Percentiles rank a stretch among this genome's conserved stretches.
These are phyloP conservation scores for Alcis repandata DNA, from an alignment of 2,888 invertebrate species.

Conservation along the genomic window DNA sequence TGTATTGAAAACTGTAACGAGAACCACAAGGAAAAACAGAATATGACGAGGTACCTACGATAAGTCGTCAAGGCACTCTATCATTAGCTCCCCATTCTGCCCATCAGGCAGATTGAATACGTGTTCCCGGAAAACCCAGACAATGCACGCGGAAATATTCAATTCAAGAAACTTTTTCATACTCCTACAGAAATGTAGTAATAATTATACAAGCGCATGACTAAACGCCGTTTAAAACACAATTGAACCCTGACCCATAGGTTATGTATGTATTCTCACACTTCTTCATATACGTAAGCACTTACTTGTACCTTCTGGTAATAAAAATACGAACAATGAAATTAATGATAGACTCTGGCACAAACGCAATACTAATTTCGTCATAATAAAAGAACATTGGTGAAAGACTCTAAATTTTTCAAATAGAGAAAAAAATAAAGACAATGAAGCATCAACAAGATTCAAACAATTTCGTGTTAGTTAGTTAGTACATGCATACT, in stretches of 20 bases:
- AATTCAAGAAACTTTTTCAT: slow-evolving; percentile 47
- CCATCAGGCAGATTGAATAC: slow-evolving; percentile 6
- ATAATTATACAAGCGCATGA: slow-evolving; percentile 33
- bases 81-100: not conserved
- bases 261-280: slow-evolving; percentile 46
- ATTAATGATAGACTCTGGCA: no score
- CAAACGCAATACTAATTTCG: no score
- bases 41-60: not conserved
- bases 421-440: no score
- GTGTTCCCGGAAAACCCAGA: slow-evolving; percentile 41
- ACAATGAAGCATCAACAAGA: no score
- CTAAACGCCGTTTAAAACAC: slow-evolving; percentile 27
- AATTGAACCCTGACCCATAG: slow-evolving; percentile 35
- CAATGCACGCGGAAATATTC: slow-evolving; percentile 54
- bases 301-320: not conserved
- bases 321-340: no score
- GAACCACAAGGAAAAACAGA: not conserved
- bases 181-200: slow-evolving; percentile 33
- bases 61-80: not conserved
- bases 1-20: not conserved
- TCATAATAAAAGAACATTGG: no score
- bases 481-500: no score
- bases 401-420: no score
- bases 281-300: not conserved
- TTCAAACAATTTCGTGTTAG: no score